A percentile compares a stretch with the other conserved stretches of the same genome.
Evolutionary conservation across 2,888 invertebrate species (phyloP).

Genomic region (Shargacucullia verbasci): DNA sequence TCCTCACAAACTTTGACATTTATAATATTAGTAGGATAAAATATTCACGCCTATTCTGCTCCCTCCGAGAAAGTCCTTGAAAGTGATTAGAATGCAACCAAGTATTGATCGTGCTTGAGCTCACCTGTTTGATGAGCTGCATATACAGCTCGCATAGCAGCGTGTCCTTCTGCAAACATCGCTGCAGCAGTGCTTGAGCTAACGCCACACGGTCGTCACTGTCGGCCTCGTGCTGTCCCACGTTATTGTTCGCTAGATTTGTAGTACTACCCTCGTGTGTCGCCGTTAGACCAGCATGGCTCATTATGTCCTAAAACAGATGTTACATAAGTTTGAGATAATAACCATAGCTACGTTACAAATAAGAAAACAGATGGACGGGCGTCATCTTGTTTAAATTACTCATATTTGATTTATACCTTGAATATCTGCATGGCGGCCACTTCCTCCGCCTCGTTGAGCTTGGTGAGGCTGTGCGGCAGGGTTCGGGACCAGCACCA

Average conservation of each 20-base stretch:
- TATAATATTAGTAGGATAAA: too few species aligned
- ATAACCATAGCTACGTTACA: too few species aligned
- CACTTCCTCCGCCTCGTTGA: constrained; percentile 96
- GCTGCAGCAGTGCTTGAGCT: constrained; percentile 96
- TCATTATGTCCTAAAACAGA: constrained; percentile 90
- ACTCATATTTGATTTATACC: constrained; percentile 67
- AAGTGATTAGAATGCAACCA: too few species aligned
- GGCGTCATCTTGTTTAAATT: too few species aligned
- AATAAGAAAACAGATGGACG: too few species aligned
- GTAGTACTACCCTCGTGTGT: constrained; percentile 77
- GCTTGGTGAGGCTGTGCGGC: constrained; percentile 94
- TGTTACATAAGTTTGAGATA: too few species aligned
- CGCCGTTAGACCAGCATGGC: constrained; percentile 94
- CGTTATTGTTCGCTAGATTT: constrained; percentile 81
- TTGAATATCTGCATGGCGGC: constrained; percentile 96
- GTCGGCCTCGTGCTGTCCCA: constrained; percentile 85
- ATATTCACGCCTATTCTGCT: too few species aligned
- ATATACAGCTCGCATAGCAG: constrained; percentile 96
- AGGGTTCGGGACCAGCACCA: constrained; percentile 97
- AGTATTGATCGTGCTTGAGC: too few species aligned
- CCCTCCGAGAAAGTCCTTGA: too few species aligned
- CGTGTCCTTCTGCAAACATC: constrained; percentile 96
- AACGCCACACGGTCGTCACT: constrained; percentile 96
- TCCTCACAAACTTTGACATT: too few species aligned
- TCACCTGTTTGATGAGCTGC: constrained; percentile 95